phyloP scores from a whole-genome alignment of 2,113 vertebrate species.

The Apaloderma vittatum region DNA sequence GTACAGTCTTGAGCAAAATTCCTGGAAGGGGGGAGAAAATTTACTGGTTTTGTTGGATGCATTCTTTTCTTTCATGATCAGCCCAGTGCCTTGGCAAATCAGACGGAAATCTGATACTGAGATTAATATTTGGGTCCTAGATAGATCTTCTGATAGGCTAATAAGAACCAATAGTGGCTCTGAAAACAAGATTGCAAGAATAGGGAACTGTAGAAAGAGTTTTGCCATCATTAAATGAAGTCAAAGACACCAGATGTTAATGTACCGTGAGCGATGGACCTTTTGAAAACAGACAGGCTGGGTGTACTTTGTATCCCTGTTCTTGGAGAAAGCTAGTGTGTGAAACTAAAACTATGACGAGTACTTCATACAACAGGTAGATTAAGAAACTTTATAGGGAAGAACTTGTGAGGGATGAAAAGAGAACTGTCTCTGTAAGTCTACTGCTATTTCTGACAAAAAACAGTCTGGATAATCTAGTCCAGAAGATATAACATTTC shows the following conservation, averaged over 20 bases:
- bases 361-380: not conserved
- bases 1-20: not conserved
- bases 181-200: not conserved
- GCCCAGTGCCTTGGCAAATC: not conserved
- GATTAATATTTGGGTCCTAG: not conserved
- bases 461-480: not conserved
- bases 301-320: not conserved
- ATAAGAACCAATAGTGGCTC: not conserved
- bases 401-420: not conserved
- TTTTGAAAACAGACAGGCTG: not conserved
- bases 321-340: not conserved
- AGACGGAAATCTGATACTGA: not conserved
- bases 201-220: not conserved
- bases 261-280: accelerated
- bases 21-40: not conserved
- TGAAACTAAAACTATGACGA: not conserved
- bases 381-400: not conserved
- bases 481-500: not conserved
- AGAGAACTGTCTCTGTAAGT: not conserved
- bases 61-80: not conserved
- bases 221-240: not conserved
- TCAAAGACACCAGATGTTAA: not conserved
- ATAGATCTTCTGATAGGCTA: not conserved
- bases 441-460: not conserved
- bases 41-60: not conserved